Conservation (phyloP, 2,888 invertebrate species). For the Podotricha telesiphe region DNA sequence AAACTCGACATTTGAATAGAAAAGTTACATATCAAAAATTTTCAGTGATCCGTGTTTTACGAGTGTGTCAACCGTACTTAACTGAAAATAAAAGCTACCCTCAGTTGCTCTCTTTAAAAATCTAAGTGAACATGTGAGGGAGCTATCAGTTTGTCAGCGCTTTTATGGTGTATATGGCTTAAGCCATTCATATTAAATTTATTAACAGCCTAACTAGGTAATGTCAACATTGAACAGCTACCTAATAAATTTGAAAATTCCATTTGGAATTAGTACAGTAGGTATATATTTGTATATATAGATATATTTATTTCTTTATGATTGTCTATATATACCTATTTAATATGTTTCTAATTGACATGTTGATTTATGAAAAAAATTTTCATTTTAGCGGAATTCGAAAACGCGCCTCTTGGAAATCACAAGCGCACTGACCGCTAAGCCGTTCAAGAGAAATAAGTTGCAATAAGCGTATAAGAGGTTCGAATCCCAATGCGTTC, state of each 20-base stretch:
- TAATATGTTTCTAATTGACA: too few relatives aligned
- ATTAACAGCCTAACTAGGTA: conserved; percentile 28
- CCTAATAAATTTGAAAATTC: conserved; percentile 20
- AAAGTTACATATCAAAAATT: conserved; percentile 84
- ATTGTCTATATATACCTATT: background rate
- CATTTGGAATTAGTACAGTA: conserved; percentile 5
- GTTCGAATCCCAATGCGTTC: too few relatives aligned
- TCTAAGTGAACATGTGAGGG: conserved; percentile 63
- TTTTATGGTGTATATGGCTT: conserved; percentile 38
- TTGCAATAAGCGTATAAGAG: too few relatives aligned
- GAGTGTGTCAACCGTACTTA: conserved; percentile 82
- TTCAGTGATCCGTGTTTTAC: conserved; percentile 83
- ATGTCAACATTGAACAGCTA: conserved; percentile 26
- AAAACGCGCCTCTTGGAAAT: too few relatives aligned
- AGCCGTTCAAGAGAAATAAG: too few relatives aligned
- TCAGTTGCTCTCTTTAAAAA: conserved; percentile 68
- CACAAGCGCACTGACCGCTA: too few relatives aligned
- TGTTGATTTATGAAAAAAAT: too few relatives aligned
- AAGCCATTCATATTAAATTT: conserved; percentile 37
- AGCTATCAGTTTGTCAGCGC: conserved; percentile 42
- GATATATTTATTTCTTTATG: too few relatives aligned
- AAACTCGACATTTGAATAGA: conserved; percentile 81
- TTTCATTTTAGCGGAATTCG: too few relatives aligned
- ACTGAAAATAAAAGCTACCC: conserved; percentile 72
- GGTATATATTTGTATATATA: too few relatives aligned